Evolutionary conservation across 2,888 invertebrate genomes (phyloP), one percentile per base, ranked within the genome.

Genomic region (Alcis repandata): DNA sequence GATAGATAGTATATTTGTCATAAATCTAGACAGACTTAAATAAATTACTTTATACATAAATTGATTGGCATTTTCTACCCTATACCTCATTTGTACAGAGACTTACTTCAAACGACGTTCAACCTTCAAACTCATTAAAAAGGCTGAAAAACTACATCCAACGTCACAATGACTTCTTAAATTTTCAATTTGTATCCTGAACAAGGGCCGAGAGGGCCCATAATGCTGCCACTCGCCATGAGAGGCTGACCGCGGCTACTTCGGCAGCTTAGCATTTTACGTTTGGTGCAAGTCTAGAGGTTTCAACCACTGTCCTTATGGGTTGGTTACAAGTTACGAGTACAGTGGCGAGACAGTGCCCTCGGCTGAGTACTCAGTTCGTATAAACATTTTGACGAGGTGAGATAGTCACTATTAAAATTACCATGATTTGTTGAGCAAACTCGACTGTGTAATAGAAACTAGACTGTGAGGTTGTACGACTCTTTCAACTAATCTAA

Each of bases 201-300:
- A 87, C 85, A 83, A 87, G 86, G 87, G 83, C 79, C 73, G 77
- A 80, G 80, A 79, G 87, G 82, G 83, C 75, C 90, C 89, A 91
- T 92, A 92, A 92, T 90, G 87, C 90, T 82, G 86, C n/a, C 85
- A 75, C 92, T 91, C 81, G 81, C 91, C 88, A 82, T 75, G 77
- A 92, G 91, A 77, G 83, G 80, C 87, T 90, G 92, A 89, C 91
- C 91, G 80, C 77, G 87, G 91, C 91, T 90, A 90, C 92, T 92
- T 87, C 86, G 84, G 82, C 80, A 82, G 88, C 89, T 91, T 88
- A 86, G 83, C 84, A 82, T 87, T 87, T 72, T 77, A 72, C 52
- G 59, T 41, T 48, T 67, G 69, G 66, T 36, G 19, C 40, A 67
- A 66, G 65, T 40, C 1, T 36, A 22, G 13, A 22, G 27, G 9